These are phyloP conservation scores for Leptestheria dahalacensis DNA, from an alignment of 1,140 invertebrate species.

Conservation along the genomic window DNA sequence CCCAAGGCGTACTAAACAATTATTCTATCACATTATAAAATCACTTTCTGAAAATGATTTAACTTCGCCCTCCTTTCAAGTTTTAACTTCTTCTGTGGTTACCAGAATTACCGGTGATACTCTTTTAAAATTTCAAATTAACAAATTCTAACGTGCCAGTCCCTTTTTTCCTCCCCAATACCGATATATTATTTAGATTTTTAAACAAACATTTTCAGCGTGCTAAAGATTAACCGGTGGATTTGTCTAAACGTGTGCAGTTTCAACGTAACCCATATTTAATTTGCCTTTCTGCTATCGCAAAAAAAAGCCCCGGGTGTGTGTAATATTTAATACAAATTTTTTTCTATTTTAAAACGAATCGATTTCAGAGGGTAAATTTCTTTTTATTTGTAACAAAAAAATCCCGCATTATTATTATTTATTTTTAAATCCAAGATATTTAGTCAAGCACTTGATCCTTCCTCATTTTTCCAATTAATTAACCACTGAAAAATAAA, in stretches of 20 bases:
- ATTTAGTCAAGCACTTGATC: too few species aligned
- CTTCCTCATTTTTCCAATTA: too few species aligned
- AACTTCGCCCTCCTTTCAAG: neutral
- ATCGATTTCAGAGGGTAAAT: too few species aligned
- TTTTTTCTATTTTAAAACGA: too few species aligned
- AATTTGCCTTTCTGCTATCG: too few species aligned
- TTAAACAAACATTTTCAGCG: neutral
- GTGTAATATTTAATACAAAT: too few species aligned
- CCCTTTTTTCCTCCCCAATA: neutral
- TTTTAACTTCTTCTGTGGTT: neutral
- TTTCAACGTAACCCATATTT: too few species aligned
- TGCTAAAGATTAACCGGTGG: neutral
- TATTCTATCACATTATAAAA: neutral
- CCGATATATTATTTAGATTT: neutral
- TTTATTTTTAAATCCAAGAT: too few species aligned
- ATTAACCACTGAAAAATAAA: constrained; percentile 3
- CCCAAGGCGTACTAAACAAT: neutral
- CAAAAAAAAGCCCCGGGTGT: too few species aligned
- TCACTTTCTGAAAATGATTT: constrained; percentile 1
- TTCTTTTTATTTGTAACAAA: too few species aligned
- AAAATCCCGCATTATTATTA: too few species aligned
- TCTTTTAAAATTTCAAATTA: neutral
- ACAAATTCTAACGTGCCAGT: neutral
- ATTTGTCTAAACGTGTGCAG: neutral
- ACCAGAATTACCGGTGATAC: neutral